Percentiles rank a stretch among this genome's conserved stretches.
Evolutionary conservation across 2,888 invertebrate genomes (phyloP).

Genomic region (Tiliacea aurago): DNA sequence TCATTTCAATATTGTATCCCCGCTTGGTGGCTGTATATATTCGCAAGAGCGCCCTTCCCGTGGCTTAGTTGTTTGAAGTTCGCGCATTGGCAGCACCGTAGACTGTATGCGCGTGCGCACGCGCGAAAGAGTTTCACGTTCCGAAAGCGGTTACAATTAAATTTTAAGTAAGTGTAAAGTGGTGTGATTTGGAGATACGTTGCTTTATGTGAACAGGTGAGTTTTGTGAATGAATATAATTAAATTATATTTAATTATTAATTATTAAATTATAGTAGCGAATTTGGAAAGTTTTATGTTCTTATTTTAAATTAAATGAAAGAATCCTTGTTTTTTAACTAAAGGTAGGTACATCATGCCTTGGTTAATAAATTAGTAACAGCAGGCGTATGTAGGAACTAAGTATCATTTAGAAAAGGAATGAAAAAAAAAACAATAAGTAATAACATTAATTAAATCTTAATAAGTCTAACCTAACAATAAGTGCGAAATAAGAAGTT

Average conservation of each 20-base stretch:
- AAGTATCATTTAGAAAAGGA: too few relatives aligned
- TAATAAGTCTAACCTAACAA: slow-evolving; percentile 5
- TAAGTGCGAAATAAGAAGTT: slow-evolving; percentile 17
- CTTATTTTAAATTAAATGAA: not conserved
- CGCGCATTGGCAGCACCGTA: slow-evolving; percentile 64
- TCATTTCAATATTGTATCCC: slow-evolving; percentile 65
- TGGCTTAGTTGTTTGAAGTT: slow-evolving; percentile 75
- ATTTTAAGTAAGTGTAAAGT: slow-evolving; percentile 43
- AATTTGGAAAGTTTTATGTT: too few relatives aligned
- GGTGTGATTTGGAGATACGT: slow-evolving; percentile 46
- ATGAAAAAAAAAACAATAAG: not conserved
- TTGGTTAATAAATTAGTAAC: not conserved
- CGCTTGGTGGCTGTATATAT: slow-evolving; percentile 75
- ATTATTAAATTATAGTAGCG: too few relatives aligned
- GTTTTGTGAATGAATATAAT: too few relatives aligned
- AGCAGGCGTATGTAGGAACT: not conserved
- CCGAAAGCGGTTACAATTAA: slow-evolving; percentile 44
- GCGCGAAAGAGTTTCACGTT: slow-evolving; percentile 53
- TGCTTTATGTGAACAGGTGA: slow-evolving; percentile 41
- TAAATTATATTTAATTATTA: not conserved
- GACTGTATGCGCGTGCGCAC: slow-evolving; percentile 70
- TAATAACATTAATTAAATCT: not conserved
- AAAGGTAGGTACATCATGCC: not conserved
- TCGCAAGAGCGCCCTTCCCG: slow-evolving; percentile 74
- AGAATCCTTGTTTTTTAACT: not conserved